Evolutionary conservation across 2,113 vertebrate genomes (phyloP).

Genomic region (Pedionomus torquatus): DNA sequence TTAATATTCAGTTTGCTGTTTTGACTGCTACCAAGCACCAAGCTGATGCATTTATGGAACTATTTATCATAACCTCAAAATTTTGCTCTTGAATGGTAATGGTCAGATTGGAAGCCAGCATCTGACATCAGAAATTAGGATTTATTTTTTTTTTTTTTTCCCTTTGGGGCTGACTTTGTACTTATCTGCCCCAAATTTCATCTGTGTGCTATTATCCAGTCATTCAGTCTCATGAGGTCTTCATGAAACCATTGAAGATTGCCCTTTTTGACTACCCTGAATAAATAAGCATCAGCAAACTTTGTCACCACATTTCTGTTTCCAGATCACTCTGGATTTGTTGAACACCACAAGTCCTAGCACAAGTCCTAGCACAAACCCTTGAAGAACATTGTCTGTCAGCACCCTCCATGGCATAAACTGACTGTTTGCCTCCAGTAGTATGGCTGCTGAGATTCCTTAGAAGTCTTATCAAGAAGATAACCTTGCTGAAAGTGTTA

Average conservation of each 20-base stretch:
- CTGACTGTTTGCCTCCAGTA: neutral
- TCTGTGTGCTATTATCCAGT: neutral
- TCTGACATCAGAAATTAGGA: neutral
- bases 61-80: neutral
- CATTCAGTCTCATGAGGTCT: neutral
- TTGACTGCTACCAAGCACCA: neutral
- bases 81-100: neutral
- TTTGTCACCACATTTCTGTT: neutral
- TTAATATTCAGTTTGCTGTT: neutral
- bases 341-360: neutral
- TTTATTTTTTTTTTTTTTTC: neutral
- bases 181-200: neutral
- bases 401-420: neutral
- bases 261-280: neutral
- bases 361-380: accelerated
- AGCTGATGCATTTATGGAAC: neutral
- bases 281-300: neutral
- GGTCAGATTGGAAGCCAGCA: neutral
- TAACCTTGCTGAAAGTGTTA: neutral
- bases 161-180: neutral
- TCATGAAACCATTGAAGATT: neutral
- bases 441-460: neutral
- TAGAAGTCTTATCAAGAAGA: too few relatives aligned
- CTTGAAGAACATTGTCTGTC: neutral
- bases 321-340: neutral